Evolutionary conservation across 2,888 invertebrate species (phyloP), one percentile per base, ranked within the genome.

Genomic region (Clanis bilineata): DNA sequence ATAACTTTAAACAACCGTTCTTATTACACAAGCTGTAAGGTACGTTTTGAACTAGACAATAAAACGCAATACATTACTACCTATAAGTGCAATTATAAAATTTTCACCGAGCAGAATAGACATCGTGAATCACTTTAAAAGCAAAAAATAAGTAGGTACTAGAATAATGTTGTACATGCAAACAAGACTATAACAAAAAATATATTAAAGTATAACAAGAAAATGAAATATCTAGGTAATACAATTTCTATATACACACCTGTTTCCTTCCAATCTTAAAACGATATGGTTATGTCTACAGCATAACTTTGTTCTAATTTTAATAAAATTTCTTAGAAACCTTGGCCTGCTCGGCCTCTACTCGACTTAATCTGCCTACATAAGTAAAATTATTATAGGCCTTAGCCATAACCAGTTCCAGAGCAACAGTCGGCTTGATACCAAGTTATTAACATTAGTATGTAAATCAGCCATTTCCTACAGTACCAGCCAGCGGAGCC

Each of bases 361-460:
- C 23, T 23, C 55, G 44, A 23, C 23, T 44, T 45, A 59, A 56
- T 59, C 56, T 56, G 38, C 38, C 45, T 56, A 47, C 45, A 18
- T 51, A 28, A 51, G 32, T 51, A 32, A 51, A 51, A 56, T 36
- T 23, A 59, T 56, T 59, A 47, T 45, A 56, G 23, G 36, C 57
- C 57, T 28, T 25, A 39, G 51, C 23, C 18, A 54, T 32, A 61
- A 61, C 57, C 57, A 44, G 61, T 61, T 61, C 18, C 12, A 44
- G 36, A 54, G 38, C 43, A 44, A 56, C 28, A 47, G 51, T 41
- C 56, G 15, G 25, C 62, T 65, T 70, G 74, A 76, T 77, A 79
- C 81, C 82, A 82, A 85, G 86, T 85, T 88, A 88, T 88, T 83
- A 87, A 82, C 85, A 88, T 89, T 89, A 79, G 85, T 86, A 90